Base-by-base conservation (phyloP, 2,888 invertebrate genomes). In the Drosophila atripex region DNA sequence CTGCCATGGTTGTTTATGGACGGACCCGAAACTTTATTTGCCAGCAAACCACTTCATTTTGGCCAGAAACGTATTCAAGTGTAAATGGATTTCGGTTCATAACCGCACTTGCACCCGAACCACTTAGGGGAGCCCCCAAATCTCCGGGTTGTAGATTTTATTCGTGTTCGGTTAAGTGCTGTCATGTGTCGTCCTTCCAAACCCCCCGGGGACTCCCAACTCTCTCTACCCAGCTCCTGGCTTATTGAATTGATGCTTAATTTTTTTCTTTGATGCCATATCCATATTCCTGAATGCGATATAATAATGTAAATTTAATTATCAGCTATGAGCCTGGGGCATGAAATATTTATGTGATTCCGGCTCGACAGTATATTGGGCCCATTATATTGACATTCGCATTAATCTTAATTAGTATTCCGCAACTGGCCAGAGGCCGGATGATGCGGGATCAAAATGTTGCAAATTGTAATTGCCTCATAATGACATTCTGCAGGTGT, bases 11-110 rank as follows among this genome's bases (percentile, higher is more conserved):
- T 77, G 58, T 57, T 72, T 76, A 53, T 59, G 72, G 55, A 53
- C 46, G 45, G 21, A 49, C 60, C 60, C 12, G 18, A 58, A 76
- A 41, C 49, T 46, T 65, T 65, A 63, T 65, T 61, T 65, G 51
- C 50, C 11, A 39, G 41, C 39, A 11, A 52, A 11, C 65, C 60
- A 60, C 73, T 72, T 72, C 75, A 64, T 68, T 79, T 74, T 65
- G 69, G 45, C 72, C 72, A 52, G 68, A 61, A 80, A 71, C 70
- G 66, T 77, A 74, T 76, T 78, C 73, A 58, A 77, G 75, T 71
- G 77, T 70, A 80, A 86, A 86, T 86, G 77, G 87, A 80, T 77
- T 84, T 86, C 61, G 70, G 71, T 78, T 74, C 82, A 84, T 77
- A 77, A 71, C 74, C 77, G 57, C 55, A 73, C 57, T 65, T 49